These are phyloP conservation scores for Trichechus manatus DNA, from an alignment of 2,113 vertebrate species.

Conservation along the genomic window DNA sequence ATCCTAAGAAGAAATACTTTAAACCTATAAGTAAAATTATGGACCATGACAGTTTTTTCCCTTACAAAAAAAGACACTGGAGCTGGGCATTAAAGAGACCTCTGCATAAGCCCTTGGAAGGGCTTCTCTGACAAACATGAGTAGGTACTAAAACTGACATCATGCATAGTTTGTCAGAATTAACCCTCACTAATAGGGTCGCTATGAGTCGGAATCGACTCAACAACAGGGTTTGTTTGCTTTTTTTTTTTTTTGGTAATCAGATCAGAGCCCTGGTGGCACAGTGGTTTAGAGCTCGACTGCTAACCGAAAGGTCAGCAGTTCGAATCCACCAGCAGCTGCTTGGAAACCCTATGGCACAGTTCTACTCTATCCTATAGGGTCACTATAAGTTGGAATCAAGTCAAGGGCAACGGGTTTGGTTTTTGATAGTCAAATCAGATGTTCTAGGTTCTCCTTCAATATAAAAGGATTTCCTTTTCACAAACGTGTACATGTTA, in stretches of 20 bases:
- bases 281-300: too few relatives aligned
- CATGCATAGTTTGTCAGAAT: neutral
- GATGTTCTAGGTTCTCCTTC: neutral
- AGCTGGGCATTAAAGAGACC: neutral
- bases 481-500: neutral
- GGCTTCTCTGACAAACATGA: neutral
- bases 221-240: too few relatives aligned
- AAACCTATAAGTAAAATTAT: conserved; percentile 12
- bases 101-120: neutral
- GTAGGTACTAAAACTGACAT: neutral
- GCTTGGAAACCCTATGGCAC: too few relatives aligned
- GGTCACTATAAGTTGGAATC: neutral
- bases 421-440: neutral
- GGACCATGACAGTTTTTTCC: neutral
- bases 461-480: neutral
- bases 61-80: neutral
- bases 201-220: too few relatives aligned
- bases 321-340: too few relatives aligned
- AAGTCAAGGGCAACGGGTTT: neutral
- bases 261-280: neutral
- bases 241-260: neutral
- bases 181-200: neutral
- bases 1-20: conserved; percentile 1
- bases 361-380: neutral
- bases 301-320: too few relatives aligned